phyloP scores from a whole-genome alignment of 2,888 invertebrate genomes.

The Cephus pygmeus region DNA sequence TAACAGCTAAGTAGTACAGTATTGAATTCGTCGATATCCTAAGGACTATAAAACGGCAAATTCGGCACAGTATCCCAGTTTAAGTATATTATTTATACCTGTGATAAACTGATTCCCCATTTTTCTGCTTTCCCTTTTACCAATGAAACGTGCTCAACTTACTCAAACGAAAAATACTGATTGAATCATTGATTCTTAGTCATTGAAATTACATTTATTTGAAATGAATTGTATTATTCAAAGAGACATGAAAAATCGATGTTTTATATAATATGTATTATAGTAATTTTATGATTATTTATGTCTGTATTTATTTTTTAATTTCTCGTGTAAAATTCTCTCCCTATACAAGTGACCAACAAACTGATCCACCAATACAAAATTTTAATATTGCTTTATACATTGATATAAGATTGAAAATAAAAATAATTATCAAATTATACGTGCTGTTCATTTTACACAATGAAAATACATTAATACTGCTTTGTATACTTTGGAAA shows the following conservation, averaged over 20 bases:
- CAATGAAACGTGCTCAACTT: conserved; percentile 36
- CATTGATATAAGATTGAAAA: conserved; percentile 59
- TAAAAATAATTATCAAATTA: conserved; percentile 56
- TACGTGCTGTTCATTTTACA: conserved; percentile 11
- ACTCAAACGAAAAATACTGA: conserved; percentile 17
- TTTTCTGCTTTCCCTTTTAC: conserved; percentile 20
- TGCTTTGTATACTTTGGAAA: neutral
- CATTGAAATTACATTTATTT: conserved; percentile 18
- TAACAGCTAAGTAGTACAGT: conserved; percentile 26
- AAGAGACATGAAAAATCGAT: conserved; percentile 33
- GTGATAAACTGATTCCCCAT: conserved; percentile 28
- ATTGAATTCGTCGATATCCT: conserved; percentile 28
- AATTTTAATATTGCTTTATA: conserved; percentile 64
- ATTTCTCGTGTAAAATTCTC: conserved; percentile 54
- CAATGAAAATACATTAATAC: neutral
- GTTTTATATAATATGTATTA: conserved; percentile 62
- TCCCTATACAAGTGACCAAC: conserved; percentile 52
- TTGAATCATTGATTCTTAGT: conserved; percentile 16
- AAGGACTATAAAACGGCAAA: conserved; percentile 27
- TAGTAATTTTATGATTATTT: conserved; percentile 63
- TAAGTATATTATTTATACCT: conserved; percentile 34
- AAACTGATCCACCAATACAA: conserved; percentile 59
- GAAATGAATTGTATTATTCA: conserved; percentile 40
- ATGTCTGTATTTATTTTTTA: conserved; percentile 63
- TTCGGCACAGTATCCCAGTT: conserved; percentile 32